phyloP scores from a whole-genome alignment of 2,113 vertebrate species.

The Clarias macrocephalus region DNA sequence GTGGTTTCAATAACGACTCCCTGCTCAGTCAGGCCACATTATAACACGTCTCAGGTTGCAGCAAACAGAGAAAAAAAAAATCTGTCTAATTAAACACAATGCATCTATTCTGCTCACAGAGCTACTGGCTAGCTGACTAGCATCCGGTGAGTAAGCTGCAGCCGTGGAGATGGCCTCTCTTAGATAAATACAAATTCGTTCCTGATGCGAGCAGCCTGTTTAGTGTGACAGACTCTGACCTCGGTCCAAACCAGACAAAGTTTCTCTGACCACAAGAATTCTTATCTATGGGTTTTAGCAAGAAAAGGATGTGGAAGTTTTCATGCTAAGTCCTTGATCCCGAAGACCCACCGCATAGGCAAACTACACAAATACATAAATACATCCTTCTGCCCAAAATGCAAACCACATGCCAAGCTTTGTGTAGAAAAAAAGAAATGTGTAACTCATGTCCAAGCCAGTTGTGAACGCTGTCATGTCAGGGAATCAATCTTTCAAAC shows the following conservation, averaged over 20 bases:
- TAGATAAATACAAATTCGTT: conserved; percentile 53
- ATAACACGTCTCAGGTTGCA: background rate
- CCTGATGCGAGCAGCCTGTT: conserved; percentile 44
- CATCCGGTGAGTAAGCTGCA: conserved; percentile 44
- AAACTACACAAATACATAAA: conserved; percentile 36
- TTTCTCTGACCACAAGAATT: conserved; percentile 51
- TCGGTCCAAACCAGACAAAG: conserved; percentile 50
- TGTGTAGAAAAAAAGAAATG: conserved; percentile 19
- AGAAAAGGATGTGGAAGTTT: conserved; percentile 37
- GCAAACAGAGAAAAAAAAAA: conserved; percentile 18
- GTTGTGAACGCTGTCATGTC: conserved; percentile 36
- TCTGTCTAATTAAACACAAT: background rate
- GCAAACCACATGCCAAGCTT: conserved; percentile 49
- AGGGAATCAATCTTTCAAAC: background rate
- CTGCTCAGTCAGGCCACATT: background rate
- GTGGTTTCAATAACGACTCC: background rate
- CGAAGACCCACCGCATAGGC: conserved; percentile 42
- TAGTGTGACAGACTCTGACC: conserved; percentile 39
- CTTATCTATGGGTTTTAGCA: conserved; percentile 43
- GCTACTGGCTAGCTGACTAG: conserved; percentile 44
- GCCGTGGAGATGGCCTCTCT: conserved; percentile 42
- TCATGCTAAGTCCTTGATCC: conserved; percentile 42
- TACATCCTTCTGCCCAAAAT: conserved; percentile 20
- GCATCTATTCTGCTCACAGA: background rate
- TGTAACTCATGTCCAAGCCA: conserved; percentile 40